Base-by-base conservation (phyloP, 2,888 invertebrate species). In the Thysanoteuthis rhombus region DNA sequence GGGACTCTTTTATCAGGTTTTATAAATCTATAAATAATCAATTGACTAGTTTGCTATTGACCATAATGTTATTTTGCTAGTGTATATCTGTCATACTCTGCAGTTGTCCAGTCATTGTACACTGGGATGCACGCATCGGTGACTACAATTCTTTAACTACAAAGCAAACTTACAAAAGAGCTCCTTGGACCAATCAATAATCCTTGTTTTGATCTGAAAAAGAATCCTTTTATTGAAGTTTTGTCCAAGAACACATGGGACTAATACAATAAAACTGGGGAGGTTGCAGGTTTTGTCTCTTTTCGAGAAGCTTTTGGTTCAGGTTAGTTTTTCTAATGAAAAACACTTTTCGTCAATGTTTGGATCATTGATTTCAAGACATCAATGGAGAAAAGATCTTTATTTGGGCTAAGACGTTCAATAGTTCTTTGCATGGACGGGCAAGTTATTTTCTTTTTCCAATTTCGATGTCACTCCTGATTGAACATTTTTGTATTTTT, bases 291-390 rank as follows among this genome's bases (percentile, higher is more conserved):
- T 52, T 52, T 12, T n/a, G n/a, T 36, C n/a, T 75, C 75, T 75
- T 75, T 75, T 75, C 8, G n/a, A 75, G 32, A 75, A n/a, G n/a
- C 75, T n/a, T 12, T 75, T 75, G n/a, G 75, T 75, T 75, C 75
- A 75, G 75, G n/a, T 75, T 75, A 75, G n/a, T 75, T 75, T 75
- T 75, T 75, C 75, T 75, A 75, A 75, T 75, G n/a, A 75, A 75
- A 75, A 75, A 75, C 75, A 75, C 75, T 75, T 75, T 75, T 75
- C 75, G n/a, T 75, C n/a, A 75, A 36, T n/a, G 75, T 75, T 75
- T 75, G 75, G 75, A 75, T 75, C 75, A 75, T 75, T 75, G 75
- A 75, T 75, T 75, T 75, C n/a, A 75, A 75, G 75, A 19, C 75
- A 75, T 75, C 75, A 75, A 75, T 75, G 12, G 75, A 75, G 75